Percentiles rank a stretch among this genome's conserved stretches.
Conservation (phyloP, 2,113 vertebrate genomes). For the Fulmarus glacialis region DNA sequence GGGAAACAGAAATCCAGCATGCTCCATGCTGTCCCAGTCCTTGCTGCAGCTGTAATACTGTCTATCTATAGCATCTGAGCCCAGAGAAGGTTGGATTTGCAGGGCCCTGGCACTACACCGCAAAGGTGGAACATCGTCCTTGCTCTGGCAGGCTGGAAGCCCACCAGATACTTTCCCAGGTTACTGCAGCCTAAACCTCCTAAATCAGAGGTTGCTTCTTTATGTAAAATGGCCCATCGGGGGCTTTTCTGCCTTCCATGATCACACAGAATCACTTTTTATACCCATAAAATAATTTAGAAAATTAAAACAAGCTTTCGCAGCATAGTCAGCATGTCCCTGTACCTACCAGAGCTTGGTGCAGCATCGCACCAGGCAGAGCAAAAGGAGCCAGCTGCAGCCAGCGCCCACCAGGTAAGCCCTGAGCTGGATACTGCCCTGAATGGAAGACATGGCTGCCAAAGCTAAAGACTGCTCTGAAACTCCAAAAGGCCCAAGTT, state of each 20-base stretch:
- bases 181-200: not conserved
- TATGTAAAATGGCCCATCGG: not conserved
- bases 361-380: not conserved
- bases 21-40: not conserved
- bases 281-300: rapidly evolving
- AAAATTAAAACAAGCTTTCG: not conserved
- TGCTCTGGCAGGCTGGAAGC: not conserved
- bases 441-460: not conserved
- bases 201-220: not conserved
- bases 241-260: not conserved
- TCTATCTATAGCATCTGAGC: not conserved
- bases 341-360: not conserved
- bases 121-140: not conserved
- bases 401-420: not conserved
- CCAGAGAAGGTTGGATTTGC: not conserved
- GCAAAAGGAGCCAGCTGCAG: not conserved
- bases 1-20: not conserved
- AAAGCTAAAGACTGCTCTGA: not conserved
- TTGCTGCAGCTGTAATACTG: not conserved
- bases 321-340: rapidly evolving
- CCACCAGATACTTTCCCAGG: not conserved
- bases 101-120: not conserved
- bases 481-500: not conserved
- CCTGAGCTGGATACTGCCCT: not conserved
- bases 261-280: not conserved